These are phyloP conservation scores for Rhimphoctona megacephalus DNA, from an alignment of 2,888 invertebrate species.

Conservation along the genomic window DNA sequence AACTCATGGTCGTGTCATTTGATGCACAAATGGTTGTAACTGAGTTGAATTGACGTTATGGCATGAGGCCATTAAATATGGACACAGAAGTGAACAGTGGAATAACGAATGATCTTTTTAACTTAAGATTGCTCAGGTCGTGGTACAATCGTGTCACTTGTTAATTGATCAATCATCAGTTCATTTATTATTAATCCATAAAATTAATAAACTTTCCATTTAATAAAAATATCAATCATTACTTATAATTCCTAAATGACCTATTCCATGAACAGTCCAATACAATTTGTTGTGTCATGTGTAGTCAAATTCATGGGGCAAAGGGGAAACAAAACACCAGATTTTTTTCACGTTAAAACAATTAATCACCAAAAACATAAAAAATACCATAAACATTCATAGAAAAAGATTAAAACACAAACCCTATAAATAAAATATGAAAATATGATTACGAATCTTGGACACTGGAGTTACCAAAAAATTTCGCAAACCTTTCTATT, in stretches of 20 bases:
- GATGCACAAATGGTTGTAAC: slow-evolving; percentile 61
- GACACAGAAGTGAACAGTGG: slow-evolving; percentile 18
- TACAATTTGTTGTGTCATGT: neutral
- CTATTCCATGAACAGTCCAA: neutral
- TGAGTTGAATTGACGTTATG: slow-evolving; percentile 59
- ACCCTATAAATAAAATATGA: neutral
- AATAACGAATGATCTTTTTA: slow-evolving; percentile 32
- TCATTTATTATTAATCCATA: slow-evolving; percentile 4
- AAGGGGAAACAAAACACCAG: neutral
- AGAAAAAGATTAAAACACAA: neutral
- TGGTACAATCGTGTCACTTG: slow-evolving; percentile 2
- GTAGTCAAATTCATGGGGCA: neutral
- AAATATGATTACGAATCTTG: neutral
- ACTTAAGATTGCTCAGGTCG: slow-evolving; percentile 29
- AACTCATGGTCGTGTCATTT: slow-evolving; percentile 29
- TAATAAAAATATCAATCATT: neutral
- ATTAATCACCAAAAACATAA: neutral
- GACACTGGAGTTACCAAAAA: neutral
- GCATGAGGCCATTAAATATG: slow-evolving; percentile 33
- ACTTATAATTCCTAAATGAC: neutral
- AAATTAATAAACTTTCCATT: neutral
- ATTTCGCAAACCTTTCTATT: neutral
- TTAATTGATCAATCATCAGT: slow-evolving; percentile 20
- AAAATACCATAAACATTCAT: neutral
- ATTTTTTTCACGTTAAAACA: neutral